Percentiles rank a stretch among this genome's conserved stretches.
Conservation (phyloP, 2,113 vertebrate species). For the Amphiprion ocellaris region DNA sequence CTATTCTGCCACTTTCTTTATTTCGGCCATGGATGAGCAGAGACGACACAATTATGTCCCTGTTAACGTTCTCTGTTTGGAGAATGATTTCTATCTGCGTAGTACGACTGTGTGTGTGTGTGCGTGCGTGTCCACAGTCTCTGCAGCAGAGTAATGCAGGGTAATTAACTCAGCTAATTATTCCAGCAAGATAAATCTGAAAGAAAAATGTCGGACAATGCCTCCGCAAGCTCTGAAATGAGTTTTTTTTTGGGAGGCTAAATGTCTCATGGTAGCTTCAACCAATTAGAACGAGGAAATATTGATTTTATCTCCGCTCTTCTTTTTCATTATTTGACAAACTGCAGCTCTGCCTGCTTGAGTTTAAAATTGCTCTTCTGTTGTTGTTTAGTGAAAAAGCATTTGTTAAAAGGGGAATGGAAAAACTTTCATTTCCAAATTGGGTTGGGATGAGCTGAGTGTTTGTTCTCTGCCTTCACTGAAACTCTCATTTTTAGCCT, state of each 20-base stretch:
- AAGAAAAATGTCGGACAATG: slow-evolving; percentile 41
- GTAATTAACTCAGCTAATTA: slow-evolving; percentile 66
- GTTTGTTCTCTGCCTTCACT: neutral
- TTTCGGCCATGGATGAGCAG: slow-evolving; percentile 3
- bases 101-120: neutral
- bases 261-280: slow-evolving; percentile 12
- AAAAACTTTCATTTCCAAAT: slow-evolving; percentile 5
- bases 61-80: slow-evolving; percentile 37
- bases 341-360: neutral
- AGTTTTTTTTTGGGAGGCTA: neutral
- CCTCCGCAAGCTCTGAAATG: neutral
- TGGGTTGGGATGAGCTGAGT: neutral
- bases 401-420: slow-evolving; percentile 8
- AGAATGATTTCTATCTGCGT: slow-evolving; percentile 42
- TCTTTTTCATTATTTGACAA: slow-evolving; percentile 7
- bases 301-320: slow-evolving; percentile 48
- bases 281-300: slow-evolving; percentile 39
- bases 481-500: neutral
- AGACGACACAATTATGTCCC: slow-evolving; percentile 41
- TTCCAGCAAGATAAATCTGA: slow-evolving; percentile 43
- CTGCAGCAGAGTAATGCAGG: slow-evolving; percentile 16
- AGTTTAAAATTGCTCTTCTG: slow-evolving; percentile 13
- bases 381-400: slow-evolving; percentile 13
- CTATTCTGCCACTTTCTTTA: neutral
- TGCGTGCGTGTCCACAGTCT: slow-evolving; percentile 7